phyloP scores from a whole-genome alignment of 2,113 vertebrate species.

The Manacus vitellinus region DNA sequence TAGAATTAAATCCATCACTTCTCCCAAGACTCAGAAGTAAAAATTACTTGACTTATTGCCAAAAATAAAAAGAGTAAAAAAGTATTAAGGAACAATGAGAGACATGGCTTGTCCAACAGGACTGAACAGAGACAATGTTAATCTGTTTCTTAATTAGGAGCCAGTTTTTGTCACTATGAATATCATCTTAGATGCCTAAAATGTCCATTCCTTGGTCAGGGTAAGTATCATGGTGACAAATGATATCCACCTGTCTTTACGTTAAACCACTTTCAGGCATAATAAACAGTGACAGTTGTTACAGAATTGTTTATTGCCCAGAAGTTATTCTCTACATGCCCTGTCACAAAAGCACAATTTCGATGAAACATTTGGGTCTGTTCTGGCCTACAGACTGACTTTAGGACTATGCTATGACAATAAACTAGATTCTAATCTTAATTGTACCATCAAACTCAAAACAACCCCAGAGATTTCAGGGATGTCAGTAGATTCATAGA shows the following conservation, averaged over 20 bases:
- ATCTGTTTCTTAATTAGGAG: not conserved
- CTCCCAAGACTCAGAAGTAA: not conserved
- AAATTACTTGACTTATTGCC: not conserved
- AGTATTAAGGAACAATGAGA: not conserved
- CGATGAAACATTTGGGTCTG: not conserved
- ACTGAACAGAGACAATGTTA: not conserved
- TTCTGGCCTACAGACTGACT: not conserved
- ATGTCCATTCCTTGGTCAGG: not conserved
- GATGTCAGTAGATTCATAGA: conserved; percentile 35
- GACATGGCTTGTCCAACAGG: not conserved
- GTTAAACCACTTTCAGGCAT: not conserved
- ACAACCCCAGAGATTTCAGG: not conserved
- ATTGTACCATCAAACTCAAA: conserved; percentile 2
- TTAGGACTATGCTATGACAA: not conserved
- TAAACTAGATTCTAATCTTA: conserved; percentile 30
- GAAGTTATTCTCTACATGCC: not conserved
- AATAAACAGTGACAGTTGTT: not conserved
- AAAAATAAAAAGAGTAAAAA: not conserved
- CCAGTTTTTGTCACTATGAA: not conserved
- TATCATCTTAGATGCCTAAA: not conserved
- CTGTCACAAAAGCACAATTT: not conserved
- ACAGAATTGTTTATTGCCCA: not conserved
- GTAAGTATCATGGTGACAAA: not conserved
- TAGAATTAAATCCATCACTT: not conserved
- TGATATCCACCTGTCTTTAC: not conserved